Percentiles rank a stretch among this genome's conserved stretches.
These are phyloP conservation scores for Metacarcinus magister DNA, from an alignment of 2,888 invertebrate genomes.

Conservation along the genomic window DNA sequence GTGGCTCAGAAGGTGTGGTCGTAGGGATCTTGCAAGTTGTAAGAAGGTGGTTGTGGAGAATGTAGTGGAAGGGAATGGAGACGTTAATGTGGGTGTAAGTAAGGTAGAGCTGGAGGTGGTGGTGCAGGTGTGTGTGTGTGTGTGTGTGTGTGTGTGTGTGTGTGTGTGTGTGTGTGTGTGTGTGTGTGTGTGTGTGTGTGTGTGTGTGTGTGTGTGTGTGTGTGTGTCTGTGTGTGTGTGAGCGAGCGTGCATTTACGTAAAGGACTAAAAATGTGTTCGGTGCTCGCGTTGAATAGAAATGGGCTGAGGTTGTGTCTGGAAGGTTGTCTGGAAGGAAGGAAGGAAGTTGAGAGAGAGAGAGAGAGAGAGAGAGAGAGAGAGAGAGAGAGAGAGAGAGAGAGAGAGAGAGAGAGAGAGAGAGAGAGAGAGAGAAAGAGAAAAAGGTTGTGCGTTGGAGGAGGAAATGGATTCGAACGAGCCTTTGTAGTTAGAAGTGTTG, in stretches of 20 bases:
- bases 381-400: no score
- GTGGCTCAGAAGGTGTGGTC: background rate
- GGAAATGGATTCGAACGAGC: background rate
- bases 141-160: background rate
- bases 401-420: no score
- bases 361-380: no score
- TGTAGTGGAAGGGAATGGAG: slow-evolving; percentile 13
- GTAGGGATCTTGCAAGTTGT: background rate
- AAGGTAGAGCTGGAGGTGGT: background rate
- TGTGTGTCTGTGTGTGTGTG: background rate
- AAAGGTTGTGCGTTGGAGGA: background rate
- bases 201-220: slow-evolving; percentile 15
- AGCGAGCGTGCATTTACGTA: background rate
- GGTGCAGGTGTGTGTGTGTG: no score
- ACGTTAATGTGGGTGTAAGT: slow-evolving; percentile 26
- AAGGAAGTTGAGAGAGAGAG: background rate
- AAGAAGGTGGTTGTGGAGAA: slow-evolving; percentile 1
- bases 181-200: slow-evolving; percentile 26
- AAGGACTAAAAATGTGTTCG: no score
- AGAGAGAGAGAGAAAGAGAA: no score
- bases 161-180: slow-evolving; percentile 26
- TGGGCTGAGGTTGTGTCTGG: background rate
- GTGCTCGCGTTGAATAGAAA: background rate
- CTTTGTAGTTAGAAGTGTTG: background rate
- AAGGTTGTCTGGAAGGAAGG: background rate